These are phyloP conservation scores for Antheraea pernyi DNA, from an alignment of 1,140 invertebrate species.

Conservation along the genomic window DNA sequence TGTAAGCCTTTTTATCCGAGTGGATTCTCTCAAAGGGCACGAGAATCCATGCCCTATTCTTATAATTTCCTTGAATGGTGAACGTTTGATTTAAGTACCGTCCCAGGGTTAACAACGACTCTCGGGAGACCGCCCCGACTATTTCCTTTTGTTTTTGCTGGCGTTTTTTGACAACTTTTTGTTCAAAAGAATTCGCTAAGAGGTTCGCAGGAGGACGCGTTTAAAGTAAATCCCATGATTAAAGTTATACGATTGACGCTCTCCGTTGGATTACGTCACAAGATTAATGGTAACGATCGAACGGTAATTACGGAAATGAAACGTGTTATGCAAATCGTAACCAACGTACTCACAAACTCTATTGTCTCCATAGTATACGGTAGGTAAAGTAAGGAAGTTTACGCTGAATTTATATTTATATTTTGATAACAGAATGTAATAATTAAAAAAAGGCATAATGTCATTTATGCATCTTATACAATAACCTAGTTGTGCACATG, in stretches of 20 bases:
- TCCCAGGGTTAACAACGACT: conserved; percentile 63
- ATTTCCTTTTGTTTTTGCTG: conserved; percentile 69
- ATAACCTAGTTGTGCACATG: too few relatives aligned
- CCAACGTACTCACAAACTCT: conserved; percentile 25
- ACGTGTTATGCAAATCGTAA: conserved; percentile 56
- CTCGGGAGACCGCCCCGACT: conserved; percentile 65
- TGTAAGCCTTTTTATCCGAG: conserved; percentile 52
- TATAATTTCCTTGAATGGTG: conserved; percentile 73
- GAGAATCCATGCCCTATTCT: conserved; percentile 56
- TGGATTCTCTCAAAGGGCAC: conserved; percentile 39
- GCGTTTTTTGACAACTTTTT: conserved; percentile 65
- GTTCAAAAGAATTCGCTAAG: conserved; percentile 56
- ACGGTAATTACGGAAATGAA: conserved; percentile 57
- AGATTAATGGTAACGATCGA: conserved; percentile 56
- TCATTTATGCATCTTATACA: too few relatives aligned
- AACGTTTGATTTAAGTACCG: conserved; percentile 75
- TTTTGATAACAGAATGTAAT: too few relatives aligned
- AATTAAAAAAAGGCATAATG: too few relatives aligned
- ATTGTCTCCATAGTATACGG: background rate
- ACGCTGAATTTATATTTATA: too few relatives aligned
- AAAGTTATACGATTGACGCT: conserved; percentile 49
- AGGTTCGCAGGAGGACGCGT: conserved; percentile 39
- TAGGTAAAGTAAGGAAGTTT: background rate
- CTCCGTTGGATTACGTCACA: conserved; percentile 40
- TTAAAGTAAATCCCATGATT: conserved; percentile 58